These are phyloP conservation scores for Caenorhabditis sp. DNA, from an alignment of 2,888 invertebrate species.

Conservation along the genomic window DNA sequence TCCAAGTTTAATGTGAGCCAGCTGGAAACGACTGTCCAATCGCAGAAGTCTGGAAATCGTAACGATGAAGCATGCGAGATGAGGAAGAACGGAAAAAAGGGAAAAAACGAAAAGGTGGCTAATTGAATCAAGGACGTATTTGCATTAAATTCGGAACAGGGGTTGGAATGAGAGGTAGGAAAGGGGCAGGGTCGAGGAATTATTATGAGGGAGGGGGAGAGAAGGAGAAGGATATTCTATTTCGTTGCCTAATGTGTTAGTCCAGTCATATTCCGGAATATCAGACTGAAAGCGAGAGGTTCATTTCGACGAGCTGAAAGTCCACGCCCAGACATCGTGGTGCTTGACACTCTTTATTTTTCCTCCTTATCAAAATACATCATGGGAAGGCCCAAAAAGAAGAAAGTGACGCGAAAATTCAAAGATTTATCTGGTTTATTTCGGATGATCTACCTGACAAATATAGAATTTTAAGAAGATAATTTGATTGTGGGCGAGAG, in stretches of 20 bases:
- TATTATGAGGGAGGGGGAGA: slow-evolving; percentile 6
- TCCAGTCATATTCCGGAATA: slow-evolving; percentile 6
- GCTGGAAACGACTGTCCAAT: not conserved
- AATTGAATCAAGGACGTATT: slow-evolving; percentile 42
- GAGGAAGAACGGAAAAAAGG: not conserved
- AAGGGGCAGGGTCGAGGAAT: not conserved
- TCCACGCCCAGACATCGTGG: slow-evolving; percentile 35
- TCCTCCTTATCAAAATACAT: slow-evolving; percentile 27
- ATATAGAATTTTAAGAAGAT: slow-evolving; percentile 55
- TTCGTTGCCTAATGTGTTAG: slow-evolving; percentile 15
- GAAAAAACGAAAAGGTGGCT: slow-evolving; percentile 18
- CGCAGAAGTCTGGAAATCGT: slow-evolving; percentile 1
- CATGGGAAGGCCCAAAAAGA: slow-evolving; percentile 13
- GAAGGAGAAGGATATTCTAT: slow-evolving; percentile 17
- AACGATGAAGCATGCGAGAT: not conserved
- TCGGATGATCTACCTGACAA: slow-evolving; percentile 54
- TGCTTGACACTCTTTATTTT: slow-evolving; percentile 44
- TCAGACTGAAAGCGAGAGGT: slow-evolving; percentile 11
- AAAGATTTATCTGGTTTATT: slow-evolving; percentile 48
- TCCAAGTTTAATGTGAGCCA: not conserved
- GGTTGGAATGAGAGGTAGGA: not conserved
- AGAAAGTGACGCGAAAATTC: slow-evolving; percentile 51
- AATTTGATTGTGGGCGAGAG: slow-evolving; percentile 57
- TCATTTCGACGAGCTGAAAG: slow-evolving; percentile 9
- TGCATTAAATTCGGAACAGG: slow-evolving; percentile 24